Base-by-base conservation (phyloP, 2,113 vertebrate species). In the Sigmodon hispidus region DNA sequence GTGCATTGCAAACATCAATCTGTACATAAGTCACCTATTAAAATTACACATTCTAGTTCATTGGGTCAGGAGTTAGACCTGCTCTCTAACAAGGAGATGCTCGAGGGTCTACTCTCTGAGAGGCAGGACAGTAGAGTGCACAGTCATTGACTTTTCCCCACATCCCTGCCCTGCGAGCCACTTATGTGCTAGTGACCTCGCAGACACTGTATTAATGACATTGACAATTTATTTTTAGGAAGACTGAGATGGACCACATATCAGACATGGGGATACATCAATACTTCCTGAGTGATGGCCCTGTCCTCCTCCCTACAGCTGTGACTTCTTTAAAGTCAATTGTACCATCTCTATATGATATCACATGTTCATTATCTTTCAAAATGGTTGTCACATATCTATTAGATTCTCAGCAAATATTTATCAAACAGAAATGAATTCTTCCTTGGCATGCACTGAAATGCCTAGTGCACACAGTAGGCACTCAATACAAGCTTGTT, bases 401-500 rank as follows among this genome's bases (percentile, higher is more conserved):
- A 22, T 29, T 34, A 70, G 8, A 17, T 70, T 59, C 45, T 96
- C 89, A 81, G 50, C 36, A 48, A 48, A 48, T 61, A 89, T 80
- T 40, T 80, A 50, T 81, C 50, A 67, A 63, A 9, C 8, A 77
- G 52, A 96, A 95, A 55, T 61, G 2, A 40, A 76, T 81, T 87
- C 89, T 24, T 65, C 81, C 90, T 84, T 76, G 43, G 40, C 70
- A 90, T 13, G 57, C 9, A 45, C 90, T 89, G 77, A 77, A 89
- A 83, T 67, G 17, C 50, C 50, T 55, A 65, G 8, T 85, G 90
- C 65, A 96, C 52, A 92, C 50, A 94, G 84, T 69, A 93, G 80
- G 72, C n/a, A 84, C 85, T 92, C 90, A 57, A 70, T 87, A 89
- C 94, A 89, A 95, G 69, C 48, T 94, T 79, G 65, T 79, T 84